These are phyloP conservation scores for Lasioglossum calceatum DNA, from an alignment of 2,888 invertebrate species.

Conservation along the genomic window DNA sequence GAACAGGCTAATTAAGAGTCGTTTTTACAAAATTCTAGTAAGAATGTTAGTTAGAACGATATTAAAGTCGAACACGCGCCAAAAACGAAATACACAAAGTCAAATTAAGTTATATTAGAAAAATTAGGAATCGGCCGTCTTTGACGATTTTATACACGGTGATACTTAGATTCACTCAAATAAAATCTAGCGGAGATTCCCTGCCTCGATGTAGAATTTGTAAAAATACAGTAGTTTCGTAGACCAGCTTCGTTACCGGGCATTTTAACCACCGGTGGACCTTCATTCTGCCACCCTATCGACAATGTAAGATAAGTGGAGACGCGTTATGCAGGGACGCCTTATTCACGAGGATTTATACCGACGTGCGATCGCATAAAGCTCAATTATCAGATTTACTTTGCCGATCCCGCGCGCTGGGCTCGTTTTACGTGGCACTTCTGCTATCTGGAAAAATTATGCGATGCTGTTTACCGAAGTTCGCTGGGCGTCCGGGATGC, in stretches of 20 bases:
- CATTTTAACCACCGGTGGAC: slow-evolving; percentile 38
- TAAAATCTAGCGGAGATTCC: slow-evolving; percentile 32
- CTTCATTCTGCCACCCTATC: slow-evolving; percentile 22
- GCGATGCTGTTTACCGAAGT: slow-evolving; percentile 60
- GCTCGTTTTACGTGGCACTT: slow-evolving; percentile 32
- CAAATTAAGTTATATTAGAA: too few relatives aligned
- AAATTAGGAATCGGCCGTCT: too few relatives aligned
- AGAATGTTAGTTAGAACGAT: too few relatives aligned
- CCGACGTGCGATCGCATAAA: slow-evolving; percentile 80
- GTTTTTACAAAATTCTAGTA: background rate
- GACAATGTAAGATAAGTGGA: slow-evolving; percentile 70
- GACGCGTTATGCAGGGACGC: slow-evolving; percentile 55
- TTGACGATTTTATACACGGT: too few relatives aligned
- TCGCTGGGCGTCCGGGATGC: slow-evolving; percentile 47
- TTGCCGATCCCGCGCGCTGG: slow-evolving; percentile 30
- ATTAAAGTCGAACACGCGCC: too few relatives aligned
- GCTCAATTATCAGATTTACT: slow-evolving; percentile 78
- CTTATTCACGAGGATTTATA: slow-evolving; percentile 77
- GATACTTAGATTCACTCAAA: too few relatives aligned
- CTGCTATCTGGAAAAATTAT: slow-evolving; percentile 64
- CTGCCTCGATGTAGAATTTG: slow-evolving; percentile 9
- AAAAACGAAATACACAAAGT: too few relatives aligned
- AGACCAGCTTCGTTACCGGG: background rate
- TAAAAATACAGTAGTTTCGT: slow-evolving; percentile 28
- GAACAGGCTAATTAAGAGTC: background rate